Conservation (phyloP, 2,113 vertebrate genomes). For the Bubo scandiacus region DNA sequence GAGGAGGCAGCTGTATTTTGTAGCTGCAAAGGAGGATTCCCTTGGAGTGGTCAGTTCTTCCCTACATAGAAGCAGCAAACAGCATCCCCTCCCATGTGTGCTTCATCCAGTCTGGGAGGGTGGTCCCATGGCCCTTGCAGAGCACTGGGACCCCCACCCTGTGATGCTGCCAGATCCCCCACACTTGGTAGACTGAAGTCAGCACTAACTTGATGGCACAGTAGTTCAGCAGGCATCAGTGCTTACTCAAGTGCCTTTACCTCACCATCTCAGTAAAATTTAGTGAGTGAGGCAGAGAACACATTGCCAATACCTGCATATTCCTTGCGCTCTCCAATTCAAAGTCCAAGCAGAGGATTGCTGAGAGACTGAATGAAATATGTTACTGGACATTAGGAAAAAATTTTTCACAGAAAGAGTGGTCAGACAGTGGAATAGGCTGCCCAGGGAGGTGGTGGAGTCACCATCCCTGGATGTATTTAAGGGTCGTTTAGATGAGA, state of each 20-base stretch:
- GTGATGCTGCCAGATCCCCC: accelerated
- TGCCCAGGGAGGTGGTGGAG: too few relatives aligned
- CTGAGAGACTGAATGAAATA: not conserved
- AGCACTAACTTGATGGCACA: not conserved
- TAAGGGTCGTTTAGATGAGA: too few relatives aligned
- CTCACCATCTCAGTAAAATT: not conserved
- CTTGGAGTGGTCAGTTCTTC: not conserved
- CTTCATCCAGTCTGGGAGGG: accelerated
- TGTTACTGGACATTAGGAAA: too few relatives aligned
- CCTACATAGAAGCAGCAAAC: accelerated
- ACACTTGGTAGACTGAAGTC: accelerated
- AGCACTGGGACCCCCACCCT: not conserved
- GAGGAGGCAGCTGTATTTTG: not conserved
- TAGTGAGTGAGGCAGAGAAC: not conserved
- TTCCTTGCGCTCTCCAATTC: not conserved
- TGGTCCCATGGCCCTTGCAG: not conserved
- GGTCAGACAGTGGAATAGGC: too few relatives aligned
- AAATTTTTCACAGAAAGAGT: too few relatives aligned
- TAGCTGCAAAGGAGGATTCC: not conserved
- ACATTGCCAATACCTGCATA: too few relatives aligned
- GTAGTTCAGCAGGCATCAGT: not conserved
- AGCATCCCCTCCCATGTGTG: accelerated
- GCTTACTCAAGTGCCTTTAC: too few relatives aligned
- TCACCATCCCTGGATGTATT: too few relatives aligned
- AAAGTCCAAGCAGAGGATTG: not conserved